phyloP scores from a whole-genome alignment of 2,797 vertebrate species.

The Melopsittacus undulatus region DNA sequence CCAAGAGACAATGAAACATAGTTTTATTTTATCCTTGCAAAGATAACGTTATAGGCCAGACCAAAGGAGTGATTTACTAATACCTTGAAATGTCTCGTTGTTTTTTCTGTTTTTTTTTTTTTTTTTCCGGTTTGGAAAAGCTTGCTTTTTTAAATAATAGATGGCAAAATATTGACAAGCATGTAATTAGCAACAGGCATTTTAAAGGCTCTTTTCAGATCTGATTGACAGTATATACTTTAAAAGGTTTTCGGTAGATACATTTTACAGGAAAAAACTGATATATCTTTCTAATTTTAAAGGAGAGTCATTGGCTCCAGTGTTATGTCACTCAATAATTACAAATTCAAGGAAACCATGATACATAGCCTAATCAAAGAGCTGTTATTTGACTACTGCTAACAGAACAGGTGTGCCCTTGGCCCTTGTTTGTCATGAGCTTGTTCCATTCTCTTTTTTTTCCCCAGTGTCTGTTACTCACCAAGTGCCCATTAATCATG shows the following conservation, averaged over 20 bases:
- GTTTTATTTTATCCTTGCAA: not conserved
- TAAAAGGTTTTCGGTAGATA: not conserved
- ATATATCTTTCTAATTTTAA: conserved; percentile 18
- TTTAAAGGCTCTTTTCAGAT: not conserved
- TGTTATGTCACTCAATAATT: not conserved
- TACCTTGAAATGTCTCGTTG: not conserved
- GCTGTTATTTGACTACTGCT: conserved; percentile 38
- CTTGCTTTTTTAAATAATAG: not conserved
- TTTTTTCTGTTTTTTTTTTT: not conserved
- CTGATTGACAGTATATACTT: not conserved
- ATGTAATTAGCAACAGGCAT: not conserved
- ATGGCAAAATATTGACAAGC: not conserved
- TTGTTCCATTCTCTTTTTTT: not conserved
- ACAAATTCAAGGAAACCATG: not conserved
- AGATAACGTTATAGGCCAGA: not conserved
- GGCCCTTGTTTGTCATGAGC: conserved; percentile 30
- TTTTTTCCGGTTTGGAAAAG: not conserved
- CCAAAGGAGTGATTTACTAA: not conserved
- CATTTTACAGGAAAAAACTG: conserved; percentile 18
- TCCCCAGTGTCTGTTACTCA: conserved; percentile 4
- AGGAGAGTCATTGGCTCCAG: not conserved
- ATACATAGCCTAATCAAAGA: conserved; percentile 7
- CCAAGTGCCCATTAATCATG: conserved; percentile 28
- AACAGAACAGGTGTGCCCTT: conserved; percentile 45
- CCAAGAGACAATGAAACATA: not conserved